Evolutionary conservation across 2,113 vertebrate species (phyloP), one percentile per base, ranked within the genome.

Genomic region (Aegotheles bennettii): DNA sequence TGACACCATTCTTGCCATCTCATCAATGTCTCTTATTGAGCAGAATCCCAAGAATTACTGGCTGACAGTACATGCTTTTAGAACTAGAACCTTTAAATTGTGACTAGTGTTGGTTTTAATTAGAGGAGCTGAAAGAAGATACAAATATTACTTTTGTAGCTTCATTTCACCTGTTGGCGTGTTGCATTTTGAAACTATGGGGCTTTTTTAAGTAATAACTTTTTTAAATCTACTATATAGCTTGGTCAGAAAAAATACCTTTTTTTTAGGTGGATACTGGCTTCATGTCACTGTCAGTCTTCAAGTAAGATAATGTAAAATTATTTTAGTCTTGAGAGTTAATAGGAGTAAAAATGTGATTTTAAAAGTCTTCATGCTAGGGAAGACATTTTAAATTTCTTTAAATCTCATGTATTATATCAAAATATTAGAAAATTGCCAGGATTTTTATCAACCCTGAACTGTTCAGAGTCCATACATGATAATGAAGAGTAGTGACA

Each of bases 231-330:
- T 65, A 29, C 11, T 60, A 3, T 7, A n/a, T 19, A 48, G 8
- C 9, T 79, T 69, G 15, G 17, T 45, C 7, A 5, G 57, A 88
- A 83, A 75, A 88, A 1, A 26, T 21, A 8, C 2, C 4, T 82
- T 64, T 35, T 63, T 80, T 54, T n/a, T 53, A 13, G 11, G 6
- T 31, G 47, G 11, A 4, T 50, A 45, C 16, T 82, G 35, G 7
- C 54, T 75, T 87, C 20, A 13, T 2, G 0, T 81, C 57, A 4
- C 29, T 65, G 21, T 71, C 38, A 64, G 17, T 60, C 47, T 87
- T 82, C 47, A 75, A 35, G 71, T 54, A 54, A 83, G 5, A n/a
- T 36, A 0, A 38, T 26, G 4, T 17, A 12, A 1, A 1, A 0
- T 45, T 73, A 63, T 88, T 76, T 50, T 19, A 51, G 65, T 53